Conservation (phyloP, 2,888 invertebrate genomes). For the Cheilosia impressa region DNA sequence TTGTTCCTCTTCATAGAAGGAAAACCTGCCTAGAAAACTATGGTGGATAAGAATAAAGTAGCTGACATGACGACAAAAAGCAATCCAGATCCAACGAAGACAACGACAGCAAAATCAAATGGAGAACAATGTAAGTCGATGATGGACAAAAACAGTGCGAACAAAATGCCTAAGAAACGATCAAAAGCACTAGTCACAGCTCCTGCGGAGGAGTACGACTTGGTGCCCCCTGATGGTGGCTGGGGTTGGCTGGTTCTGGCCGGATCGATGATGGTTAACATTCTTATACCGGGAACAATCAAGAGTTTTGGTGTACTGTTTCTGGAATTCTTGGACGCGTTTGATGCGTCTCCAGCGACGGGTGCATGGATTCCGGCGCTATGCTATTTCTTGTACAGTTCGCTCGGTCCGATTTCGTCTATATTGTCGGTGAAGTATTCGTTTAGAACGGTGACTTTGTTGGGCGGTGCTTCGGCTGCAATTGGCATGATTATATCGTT, state of each 20-base stretch:
- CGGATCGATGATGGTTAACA: conserved; percentile 92
- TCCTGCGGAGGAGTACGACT: conserved; percentile 86
- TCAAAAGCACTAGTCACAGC: conserved; percentile 3
- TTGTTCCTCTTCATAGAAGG: conserved; percentile 29
- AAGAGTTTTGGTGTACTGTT: conserved; percentile 94
- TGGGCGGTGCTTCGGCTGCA: conserved; percentile 92
- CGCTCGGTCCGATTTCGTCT: conserved; percentile 93
- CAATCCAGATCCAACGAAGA: conserved; percentile 21
- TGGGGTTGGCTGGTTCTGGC: conserved; percentile 92
- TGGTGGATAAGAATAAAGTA: conserved; percentile 71
- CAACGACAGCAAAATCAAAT: conserved; percentile 40
- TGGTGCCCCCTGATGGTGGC: conserved; percentile 92
- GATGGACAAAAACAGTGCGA: conserved; percentile 14
- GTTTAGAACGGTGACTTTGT: conserved; percentile 91
- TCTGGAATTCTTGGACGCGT: conserved; percentile 92
- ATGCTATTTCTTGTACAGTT: conserved; percentile 94
- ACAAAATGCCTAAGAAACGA: conserved; percentile 12
- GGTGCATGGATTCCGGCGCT: conserved; percentile 94
- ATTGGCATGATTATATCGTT: conserved; percentile 93
- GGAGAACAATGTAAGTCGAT: conserved; percentile 52
- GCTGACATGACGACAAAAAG: conserved; percentile 52
- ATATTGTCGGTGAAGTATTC: conserved; percentile 93
- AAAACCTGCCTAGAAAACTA: conserved; percentile 26
- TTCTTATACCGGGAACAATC: conserved; percentile 93
- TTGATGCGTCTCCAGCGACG: conserved; percentile 88